Percentiles rank a stretch among this genome's conserved stretches.
Evolutionary conservation across 2,888 invertebrate species (phyloP).

Genomic region (Drosophila affinis): DNA sequence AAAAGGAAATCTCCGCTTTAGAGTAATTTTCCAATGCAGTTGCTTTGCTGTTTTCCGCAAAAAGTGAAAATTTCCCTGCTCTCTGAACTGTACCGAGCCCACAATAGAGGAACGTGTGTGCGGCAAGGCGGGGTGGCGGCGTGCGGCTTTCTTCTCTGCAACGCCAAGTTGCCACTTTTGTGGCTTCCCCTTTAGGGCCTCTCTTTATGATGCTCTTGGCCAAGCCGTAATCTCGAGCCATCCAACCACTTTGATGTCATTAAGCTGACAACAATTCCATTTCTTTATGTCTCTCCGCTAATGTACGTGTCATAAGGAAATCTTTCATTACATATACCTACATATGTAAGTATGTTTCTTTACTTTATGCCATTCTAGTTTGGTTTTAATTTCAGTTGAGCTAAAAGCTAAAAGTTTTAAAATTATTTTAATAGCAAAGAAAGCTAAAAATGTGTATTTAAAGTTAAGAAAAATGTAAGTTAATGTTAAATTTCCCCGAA

Average conservation of each 20-base stretch:
- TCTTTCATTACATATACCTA: not conserved
- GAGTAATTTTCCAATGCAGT: constrained; percentile 34
- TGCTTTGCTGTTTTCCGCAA: constrained; percentile 52
- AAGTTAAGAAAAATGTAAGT: not conserved
- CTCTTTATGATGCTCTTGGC: constrained; percentile 39
- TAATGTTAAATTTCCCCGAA: not conserved
- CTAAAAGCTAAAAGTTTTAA: not conserved
- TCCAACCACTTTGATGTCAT: constrained; percentile 28
- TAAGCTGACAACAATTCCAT: constrained; percentile 27
- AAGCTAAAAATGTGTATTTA: not conserved
- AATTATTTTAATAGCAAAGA: not conserved
- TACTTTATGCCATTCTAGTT: not conserved
- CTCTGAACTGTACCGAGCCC: constrained; percentile 47
- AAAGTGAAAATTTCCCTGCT: constrained; percentile 71
- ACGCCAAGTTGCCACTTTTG: constrained; percentile 58
- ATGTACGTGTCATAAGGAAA: constrained; percentile 7
- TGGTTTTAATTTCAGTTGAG: not conserved
- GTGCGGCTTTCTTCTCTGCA: constrained; percentile 17
- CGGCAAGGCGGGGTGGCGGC: constrained; percentile 6
- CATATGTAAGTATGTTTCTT: not conserved
- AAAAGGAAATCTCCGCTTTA: constrained; percentile 44
- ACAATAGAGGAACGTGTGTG: constrained; percentile 26
- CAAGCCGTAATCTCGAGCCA: constrained; percentile 31
- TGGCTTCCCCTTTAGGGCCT: constrained; percentile 61
- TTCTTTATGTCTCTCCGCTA: constrained; percentile 12